A percentile compares a stretch with the other conserved stretches of the same genome.
Evolutionary conservation across 1,140 invertebrate species (phyloP).

Genomic region (Coptotermes formosanus): DNA sequence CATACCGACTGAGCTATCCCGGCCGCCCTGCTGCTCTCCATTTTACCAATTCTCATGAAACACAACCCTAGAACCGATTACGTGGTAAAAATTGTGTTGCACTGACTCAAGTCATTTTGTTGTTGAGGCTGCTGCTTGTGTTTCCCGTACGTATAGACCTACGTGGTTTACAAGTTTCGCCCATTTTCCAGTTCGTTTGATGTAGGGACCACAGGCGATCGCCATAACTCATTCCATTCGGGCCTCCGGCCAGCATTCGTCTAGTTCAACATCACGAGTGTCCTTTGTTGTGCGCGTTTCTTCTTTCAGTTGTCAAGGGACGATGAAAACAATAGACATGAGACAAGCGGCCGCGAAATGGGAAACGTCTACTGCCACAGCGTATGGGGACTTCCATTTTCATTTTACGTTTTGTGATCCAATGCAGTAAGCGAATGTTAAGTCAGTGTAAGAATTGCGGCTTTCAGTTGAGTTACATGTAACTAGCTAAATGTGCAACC

Average conservation of each 20-base stretch:
- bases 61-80: neutral
- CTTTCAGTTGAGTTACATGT: too few species aligned
- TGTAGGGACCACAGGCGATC: neutral
- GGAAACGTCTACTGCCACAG: neutral
- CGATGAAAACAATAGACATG: neutral
- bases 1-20: too few species aligned
- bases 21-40: too few species aligned
- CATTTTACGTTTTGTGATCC: neutral
- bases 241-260: neutral
- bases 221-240: neutral
- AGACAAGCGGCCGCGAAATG: slow-evolving; percentile 1
- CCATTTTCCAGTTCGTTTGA: slow-evolving; percentile 1
- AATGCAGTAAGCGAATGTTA: neutral
- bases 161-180: neutral
- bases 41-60: neutral
- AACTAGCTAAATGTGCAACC: too few species aligned
- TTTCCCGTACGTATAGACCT: neutral
- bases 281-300: slow-evolving; percentile 1
- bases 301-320: slow-evolving; percentile 9
- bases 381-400: neutral
- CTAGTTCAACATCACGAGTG: neutral
- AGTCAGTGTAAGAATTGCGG: too few species aligned
- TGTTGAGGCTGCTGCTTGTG: neutral
- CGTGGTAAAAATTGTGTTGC: neutral
- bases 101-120: neutral